These are phyloP conservation scores for Troides aeacus DNA, from an alignment of 2,888 invertebrate genomes.

Conservation along the genomic window DNA sequence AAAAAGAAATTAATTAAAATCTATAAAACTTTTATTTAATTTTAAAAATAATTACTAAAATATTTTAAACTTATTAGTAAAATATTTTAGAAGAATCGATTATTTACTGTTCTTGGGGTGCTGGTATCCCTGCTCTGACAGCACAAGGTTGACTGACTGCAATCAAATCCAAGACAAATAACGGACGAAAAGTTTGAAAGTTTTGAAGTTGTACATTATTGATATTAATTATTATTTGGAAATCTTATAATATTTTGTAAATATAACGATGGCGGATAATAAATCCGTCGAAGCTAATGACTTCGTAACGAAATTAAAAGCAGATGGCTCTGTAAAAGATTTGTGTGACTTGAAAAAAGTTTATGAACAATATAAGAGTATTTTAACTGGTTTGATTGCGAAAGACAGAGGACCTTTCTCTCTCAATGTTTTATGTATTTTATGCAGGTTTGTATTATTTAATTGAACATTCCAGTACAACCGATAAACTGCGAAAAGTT, in stretches of 20 bases:
- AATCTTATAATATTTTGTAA: slow-evolving; percentile 1
- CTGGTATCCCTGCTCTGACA: neutral
- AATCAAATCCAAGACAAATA: slow-evolving; percentile 5
- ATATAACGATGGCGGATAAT: slow-evolving; percentile 19
- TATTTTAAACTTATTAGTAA: no score
- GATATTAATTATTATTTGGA: slow-evolving; percentile 5
- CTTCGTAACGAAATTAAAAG: slow-evolving; percentile 60
- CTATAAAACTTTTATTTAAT: no score
- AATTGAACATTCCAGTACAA: neutral
- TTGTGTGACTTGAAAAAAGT: slow-evolving; percentile 46
- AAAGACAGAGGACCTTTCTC: slow-evolving; percentile 57
- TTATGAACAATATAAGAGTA: slow-evolving; percentile 47
- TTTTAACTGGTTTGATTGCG: slow-evolving; percentile 45
- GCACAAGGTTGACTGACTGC: neutral
- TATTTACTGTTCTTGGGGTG: neutral
- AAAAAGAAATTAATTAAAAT: no score
- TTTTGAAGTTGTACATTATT: slow-evolving; percentile 7
- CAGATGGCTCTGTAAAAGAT: slow-evolving; percentile 50
- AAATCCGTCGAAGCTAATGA: slow-evolving; percentile 56
- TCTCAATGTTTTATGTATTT: slow-evolving; percentile 62
- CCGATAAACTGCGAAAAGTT: neutral
- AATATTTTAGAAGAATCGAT: no score
- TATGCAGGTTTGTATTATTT: slow-evolving; percentile 44
- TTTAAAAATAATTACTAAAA: no score
- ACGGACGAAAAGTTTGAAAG: slow-evolving; percentile 26